A percentile compares a stretch with the other conserved stretches of the same genome.
These are phyloP conservation scores for Drosophila anomelani DNA, from an alignment of 2,888 invertebrate genomes.

Conservation along the genomic window DNA sequence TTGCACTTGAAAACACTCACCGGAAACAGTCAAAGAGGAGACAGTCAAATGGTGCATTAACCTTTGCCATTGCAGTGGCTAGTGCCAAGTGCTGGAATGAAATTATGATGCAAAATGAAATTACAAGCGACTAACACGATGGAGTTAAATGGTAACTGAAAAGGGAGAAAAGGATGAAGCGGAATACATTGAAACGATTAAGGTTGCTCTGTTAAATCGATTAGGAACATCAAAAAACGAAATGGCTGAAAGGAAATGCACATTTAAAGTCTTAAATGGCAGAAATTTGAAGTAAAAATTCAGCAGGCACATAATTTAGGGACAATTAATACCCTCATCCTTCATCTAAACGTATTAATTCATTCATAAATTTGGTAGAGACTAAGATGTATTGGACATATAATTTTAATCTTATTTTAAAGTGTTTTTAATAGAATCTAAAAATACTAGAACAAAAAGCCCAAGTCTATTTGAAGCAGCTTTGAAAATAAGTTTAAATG, in stretches of 20 bases:
- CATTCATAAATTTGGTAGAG: too few relatives aligned
- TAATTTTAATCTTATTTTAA: too few relatives aligned
- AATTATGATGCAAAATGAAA: slow-evolving; percentile 36
- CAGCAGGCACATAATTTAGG: too few relatives aligned
- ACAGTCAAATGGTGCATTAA: slow-evolving; percentile 73
- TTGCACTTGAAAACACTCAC: slow-evolving; percentile 49
- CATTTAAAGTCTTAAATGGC: not conserved
- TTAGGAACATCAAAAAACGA: not conserved
- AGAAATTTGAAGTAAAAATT: not conserved
- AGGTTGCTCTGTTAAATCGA: slow-evolving; percentile 12
- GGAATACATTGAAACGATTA: slow-evolving; percentile 8
- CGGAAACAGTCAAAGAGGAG: slow-evolving; percentile 42
- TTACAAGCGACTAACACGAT: slow-evolving; percentile 18
- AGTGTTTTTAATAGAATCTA: too few relatives aligned
- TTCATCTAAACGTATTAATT: too few relatives aligned
- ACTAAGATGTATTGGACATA: too few relatives aligned
- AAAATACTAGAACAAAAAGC: too few relatives aligned
- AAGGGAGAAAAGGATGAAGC: not conserved
- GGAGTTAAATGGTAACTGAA: slow-evolving; percentile 17
- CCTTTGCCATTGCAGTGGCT: slow-evolving; percentile 58
- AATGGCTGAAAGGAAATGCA: too few relatives aligned
- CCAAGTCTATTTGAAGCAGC: too few relatives aligned
- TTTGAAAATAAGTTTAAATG: too few relatives aligned
- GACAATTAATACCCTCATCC: too few relatives aligned
- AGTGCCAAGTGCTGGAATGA: slow-evolving; percentile 27